Percentiles rank a stretch among this genome's conserved stretches.
Evolutionary conservation across 1,140 invertebrate species (phyloP).

Genomic region (Matsumurasca onukii): DNA sequence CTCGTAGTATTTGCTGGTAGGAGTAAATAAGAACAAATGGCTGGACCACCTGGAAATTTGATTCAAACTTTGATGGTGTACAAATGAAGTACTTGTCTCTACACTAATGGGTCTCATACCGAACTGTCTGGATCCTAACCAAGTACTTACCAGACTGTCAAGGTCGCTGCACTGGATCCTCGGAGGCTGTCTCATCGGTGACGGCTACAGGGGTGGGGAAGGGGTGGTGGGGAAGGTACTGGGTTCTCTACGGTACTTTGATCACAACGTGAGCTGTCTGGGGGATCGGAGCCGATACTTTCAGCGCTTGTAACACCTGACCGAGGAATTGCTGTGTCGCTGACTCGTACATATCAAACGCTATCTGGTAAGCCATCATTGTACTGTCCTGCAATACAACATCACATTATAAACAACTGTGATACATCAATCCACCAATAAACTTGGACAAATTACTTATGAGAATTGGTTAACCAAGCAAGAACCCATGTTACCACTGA

Average conservation of each 20-base stretch:
- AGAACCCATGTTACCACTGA: too few species aligned
- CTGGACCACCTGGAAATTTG: too few species aligned
- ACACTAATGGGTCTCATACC: too few species aligned
- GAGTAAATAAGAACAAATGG: too few species aligned
- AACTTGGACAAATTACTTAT: too few species aligned
- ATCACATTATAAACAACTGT: background rate
- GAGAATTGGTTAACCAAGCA: too few species aligned
- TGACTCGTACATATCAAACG: slow-evolving; percentile 98
- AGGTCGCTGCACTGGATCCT: slow-evolving; percentile 48
- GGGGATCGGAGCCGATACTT: slow-evolving; percentile 81
- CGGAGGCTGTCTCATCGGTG: slow-evolving; percentile 28
- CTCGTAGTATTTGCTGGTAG: too few species aligned
- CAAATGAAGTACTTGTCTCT: too few species aligned
- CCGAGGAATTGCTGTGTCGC: slow-evolving; percentile 97
- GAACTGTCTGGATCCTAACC: too few species aligned
- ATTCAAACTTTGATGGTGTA: too few species aligned
- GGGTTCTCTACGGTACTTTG: slow-evolving; percentile 54
- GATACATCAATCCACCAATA: too few species aligned
- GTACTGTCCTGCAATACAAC: slow-evolving; percentile 53
- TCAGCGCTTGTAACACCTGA: slow-evolving; percentile 80
- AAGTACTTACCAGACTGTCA: slow-evolving; percentile 18
- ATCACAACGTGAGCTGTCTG: slow-evolving; percentile 68
- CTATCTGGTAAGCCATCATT: slow-evolving; percentile 98
- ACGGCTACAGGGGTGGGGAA: slow-evolving; percentile 37
- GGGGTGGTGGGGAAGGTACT: too few species aligned